A percentile compares a stretch with the other conserved stretches of the same genome.
Conservation (phyloP, 2,888 invertebrate genomes). For the Aplocera efformata region DNA sequence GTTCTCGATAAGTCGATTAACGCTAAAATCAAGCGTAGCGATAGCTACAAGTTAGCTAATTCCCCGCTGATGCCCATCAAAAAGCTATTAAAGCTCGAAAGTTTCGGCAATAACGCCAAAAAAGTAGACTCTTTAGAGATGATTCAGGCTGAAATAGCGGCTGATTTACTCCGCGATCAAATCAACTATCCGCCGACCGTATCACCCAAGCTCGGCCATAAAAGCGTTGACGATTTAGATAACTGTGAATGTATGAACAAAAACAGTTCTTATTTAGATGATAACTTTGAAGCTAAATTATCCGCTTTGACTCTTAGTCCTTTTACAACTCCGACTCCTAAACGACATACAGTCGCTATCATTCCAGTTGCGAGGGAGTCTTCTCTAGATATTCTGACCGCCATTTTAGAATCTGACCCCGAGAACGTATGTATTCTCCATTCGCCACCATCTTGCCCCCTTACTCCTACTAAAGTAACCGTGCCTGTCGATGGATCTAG, state of each 20-base stretch:
- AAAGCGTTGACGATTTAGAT: constrained; percentile 51
- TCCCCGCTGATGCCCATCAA: constrained; percentile 84
- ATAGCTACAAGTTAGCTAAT: constrained; percentile 92
- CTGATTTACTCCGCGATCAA: constrained; percentile 83
- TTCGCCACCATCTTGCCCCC: constrained; percentile 70
- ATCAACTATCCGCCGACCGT: constrained; percentile 86
- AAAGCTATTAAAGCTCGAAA: constrained; percentile 78
- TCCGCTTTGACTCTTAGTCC: constrained; percentile 69
- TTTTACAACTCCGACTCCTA: constrained; percentile 62
- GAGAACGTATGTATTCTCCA: constrained; percentile 65
- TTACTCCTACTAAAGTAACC: constrained; percentile 81
- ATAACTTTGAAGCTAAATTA: constrained; percentile 64
- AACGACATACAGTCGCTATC: constrained; percentile 63
- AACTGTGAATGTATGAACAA: constrained; percentile 55
- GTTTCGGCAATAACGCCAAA: constrained; percentile 63
- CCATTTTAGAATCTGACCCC: constrained; percentile 73
- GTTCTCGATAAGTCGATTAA: constrained; percentile 47
- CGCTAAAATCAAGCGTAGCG: constrained; percentile 86
- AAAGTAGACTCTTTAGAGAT: constrained; percentile 77
- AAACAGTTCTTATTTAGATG: constrained; percentile 43
- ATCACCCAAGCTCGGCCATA: constrained; percentile 76
- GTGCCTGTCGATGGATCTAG: constrained; percentile 81
- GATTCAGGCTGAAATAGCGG: constrained; percentile 82
- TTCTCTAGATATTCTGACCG: constrained; percentile 66
- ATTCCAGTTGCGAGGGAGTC: constrained; percentile 62